phyloP scores from a whole-genome alignment of 2,888 invertebrate species.

The Smittia sp. region DNA sequence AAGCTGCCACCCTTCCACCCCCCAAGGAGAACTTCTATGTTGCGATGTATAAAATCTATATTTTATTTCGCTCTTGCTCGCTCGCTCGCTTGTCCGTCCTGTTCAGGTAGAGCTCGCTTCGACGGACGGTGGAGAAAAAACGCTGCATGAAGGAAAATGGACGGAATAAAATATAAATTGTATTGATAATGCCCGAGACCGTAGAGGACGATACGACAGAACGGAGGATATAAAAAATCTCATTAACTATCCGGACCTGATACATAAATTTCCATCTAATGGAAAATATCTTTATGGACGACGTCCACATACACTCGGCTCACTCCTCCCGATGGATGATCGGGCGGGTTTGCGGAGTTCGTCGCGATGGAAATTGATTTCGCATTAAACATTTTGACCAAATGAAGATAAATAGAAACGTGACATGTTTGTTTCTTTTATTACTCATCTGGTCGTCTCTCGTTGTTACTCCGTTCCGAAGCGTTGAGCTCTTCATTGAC shows the following conservation, averaged over 20 bases:
- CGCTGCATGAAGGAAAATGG: not conserved
- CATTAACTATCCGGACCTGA: slow-evolving; percentile 35
- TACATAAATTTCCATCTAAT: slow-evolving; percentile 33
- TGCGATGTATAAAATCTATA: slow-evolving; percentile 35
- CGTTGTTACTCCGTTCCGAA: not conserved
- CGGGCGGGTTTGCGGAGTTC: not conserved
- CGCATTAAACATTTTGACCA: slow-evolving; percentile 39
- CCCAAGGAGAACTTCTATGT: slow-evolving; percentile 26
- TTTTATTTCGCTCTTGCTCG: slow-evolving; percentile 24
- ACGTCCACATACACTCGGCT: not conserved
- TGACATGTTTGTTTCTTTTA: slow-evolving; percentile 40
- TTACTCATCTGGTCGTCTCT: slow-evolving; percentile 22
- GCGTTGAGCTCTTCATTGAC: not conserved
- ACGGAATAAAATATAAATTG: slow-evolving; percentile 36
- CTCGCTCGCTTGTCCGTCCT: not conserved
- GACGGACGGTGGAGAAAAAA: not conserved
- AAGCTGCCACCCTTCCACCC: not conserved
- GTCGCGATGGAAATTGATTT: slow-evolving; percentile 33
- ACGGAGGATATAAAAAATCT: slow-evolving; percentile 36
- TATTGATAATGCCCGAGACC: slow-evolving; percentile 37
- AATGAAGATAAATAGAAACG: slow-evolving; percentile 34
- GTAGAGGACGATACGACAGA: slow-evolving; percentile 20
- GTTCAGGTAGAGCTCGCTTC: slow-evolving; percentile 8
- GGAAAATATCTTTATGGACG: slow-evolving; percentile 38
- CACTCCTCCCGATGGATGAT: not conserved